A percentile compares a stretch with the other conserved stretches of the same genome.
phyloP scores from a whole-genome alignment of 2,113 vertebrate genomes.

The Gnathonemus echidnorhynchus region DNA sequence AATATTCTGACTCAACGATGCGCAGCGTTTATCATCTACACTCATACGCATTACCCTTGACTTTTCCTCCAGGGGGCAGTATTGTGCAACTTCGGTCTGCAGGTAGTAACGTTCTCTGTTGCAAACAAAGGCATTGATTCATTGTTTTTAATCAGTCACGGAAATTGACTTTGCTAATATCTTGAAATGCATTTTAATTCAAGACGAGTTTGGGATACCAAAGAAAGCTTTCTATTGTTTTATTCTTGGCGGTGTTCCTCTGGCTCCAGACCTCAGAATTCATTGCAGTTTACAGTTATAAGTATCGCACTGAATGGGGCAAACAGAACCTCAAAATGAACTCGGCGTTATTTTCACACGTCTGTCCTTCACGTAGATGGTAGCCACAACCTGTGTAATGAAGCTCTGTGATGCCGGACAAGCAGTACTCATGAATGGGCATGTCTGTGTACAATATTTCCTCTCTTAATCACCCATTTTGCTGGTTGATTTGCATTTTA shows the following conservation, averaged over 20 bases:
- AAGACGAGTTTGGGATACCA: too few relatives aligned
- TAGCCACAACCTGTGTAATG: not conserved
- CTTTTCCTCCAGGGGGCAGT: slow-evolving; percentile 12
- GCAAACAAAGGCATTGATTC: not conserved
- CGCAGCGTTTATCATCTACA: not conserved
- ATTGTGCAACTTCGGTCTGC: not conserved
- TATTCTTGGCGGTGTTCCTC: not conserved
- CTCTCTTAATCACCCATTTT: not conserved
- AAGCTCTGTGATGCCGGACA: not conserved
- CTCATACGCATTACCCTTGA: not conserved
- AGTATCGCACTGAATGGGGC: slow-evolving; percentile 1
- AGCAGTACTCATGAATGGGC: not conserved
- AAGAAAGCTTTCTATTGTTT: not conserved
- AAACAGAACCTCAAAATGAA: slow-evolving; percentile 1
- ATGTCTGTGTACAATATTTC: not conserved
- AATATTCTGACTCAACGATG: not conserved
- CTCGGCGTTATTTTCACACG: slow-evolving; percentile 6
- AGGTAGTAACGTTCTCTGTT: not conserved
- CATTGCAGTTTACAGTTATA: slow-evolving; percentile 11
- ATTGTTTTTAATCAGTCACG: not conserved
- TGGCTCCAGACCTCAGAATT: not conserved
- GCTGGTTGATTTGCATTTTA: not conserved
- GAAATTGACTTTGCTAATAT: not conserved
- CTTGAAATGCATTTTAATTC: not conserved
- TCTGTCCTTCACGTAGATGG: slow-evolving; percentile 1